phyloP scores from a whole-genome alignment of 2,888 invertebrate genomes.

The Capitulum mitella region DNA sequence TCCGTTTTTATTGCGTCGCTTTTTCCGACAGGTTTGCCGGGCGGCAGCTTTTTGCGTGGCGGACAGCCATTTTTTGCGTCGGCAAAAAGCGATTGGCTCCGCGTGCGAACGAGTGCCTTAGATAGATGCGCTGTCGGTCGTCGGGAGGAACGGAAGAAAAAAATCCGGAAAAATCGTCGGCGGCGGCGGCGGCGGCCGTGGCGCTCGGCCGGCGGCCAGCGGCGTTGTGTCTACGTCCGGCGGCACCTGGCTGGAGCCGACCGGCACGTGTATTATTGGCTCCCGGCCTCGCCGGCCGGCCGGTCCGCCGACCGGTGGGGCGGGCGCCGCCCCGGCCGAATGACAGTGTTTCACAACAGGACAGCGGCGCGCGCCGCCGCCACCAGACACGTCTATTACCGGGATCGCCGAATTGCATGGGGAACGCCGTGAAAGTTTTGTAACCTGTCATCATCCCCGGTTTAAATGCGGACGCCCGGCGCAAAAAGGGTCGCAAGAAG shows the following conservation, averaged over 20 bases:
- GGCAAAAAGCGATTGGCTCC: not conserved
- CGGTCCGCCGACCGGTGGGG: too few species aligned
- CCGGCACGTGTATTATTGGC: not conserved
- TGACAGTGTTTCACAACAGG: not conserved
- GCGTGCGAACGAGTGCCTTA: not conserved
- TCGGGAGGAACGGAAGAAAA: not conserved
- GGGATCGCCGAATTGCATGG: not conserved
- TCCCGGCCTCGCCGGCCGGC: too few species aligned
- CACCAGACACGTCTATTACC: not conserved
- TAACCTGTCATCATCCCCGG: not conserved
- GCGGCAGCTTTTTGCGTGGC: not conserved
- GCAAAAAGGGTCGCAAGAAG: not conserved
- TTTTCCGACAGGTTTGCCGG: not conserved
- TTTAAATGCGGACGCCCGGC: not conserved
- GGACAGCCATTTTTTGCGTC: not conserved
- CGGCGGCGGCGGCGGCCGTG: not conserved
- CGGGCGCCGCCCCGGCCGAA: not conserved
- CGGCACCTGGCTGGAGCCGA: not conserved
- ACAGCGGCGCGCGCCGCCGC: not conserved
- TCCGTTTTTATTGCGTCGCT: not conserved
- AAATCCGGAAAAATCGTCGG: not conserved
- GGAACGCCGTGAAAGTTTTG: not conserved
- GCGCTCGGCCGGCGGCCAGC: not conserved
- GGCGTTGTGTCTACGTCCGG: not conserved
- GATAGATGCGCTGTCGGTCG: not conserved